These are phyloP conservation scores for Danaus melanippus DNA, from an alignment of 1,140 invertebrate species.

Conservation along the genomic window DNA sequence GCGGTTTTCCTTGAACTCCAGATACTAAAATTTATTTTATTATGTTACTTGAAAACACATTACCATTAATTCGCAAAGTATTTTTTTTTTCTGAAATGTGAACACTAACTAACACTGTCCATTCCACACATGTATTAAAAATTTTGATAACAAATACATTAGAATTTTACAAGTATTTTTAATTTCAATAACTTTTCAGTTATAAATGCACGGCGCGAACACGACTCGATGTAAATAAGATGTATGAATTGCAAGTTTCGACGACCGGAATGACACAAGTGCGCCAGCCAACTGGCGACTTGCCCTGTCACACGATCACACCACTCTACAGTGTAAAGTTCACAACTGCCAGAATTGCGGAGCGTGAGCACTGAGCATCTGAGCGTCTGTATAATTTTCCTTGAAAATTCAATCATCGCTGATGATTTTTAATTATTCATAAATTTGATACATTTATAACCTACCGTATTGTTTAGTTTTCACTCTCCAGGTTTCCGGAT, in stretches of 20 bases:
- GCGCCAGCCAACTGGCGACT: constrained; percentile 60
- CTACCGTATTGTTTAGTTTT: constrained; percentile 14
- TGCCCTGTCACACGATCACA: constrained; percentile 53
- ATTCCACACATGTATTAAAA: too few relatives aligned
- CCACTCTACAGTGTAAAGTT: constrained; percentile 49
- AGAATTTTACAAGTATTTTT: too few relatives aligned
- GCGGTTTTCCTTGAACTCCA: too few relatives aligned
- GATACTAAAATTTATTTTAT: too few relatives aligned
- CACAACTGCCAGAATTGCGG: constrained; percentile 28
- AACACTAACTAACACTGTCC: too few relatives aligned
- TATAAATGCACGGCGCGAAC: too few relatives aligned
- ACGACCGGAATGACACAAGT: constrained; percentile 43
- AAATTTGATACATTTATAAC: constrained; percentile 8
- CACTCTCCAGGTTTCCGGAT: constrained; percentile 20
- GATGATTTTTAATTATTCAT: not conserved
- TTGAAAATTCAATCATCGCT: not conserved
- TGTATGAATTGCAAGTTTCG: constrained; percentile 8
- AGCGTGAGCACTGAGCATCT: constrained; percentile 11
- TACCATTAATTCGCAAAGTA: too few relatives aligned
- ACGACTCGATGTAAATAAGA: not conserved
- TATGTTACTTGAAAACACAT: too few relatives aligned
- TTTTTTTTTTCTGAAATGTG: too few relatives aligned
- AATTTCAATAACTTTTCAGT: too few relatives aligned
- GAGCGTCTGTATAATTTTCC: constrained; percentile 12
- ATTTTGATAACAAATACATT: too few relatives aligned